A percentile compares a stretch with the other conserved stretches of the same genome.
These are phyloP conservation scores for Trochalopteron elliotii DNA, from an alignment of 2,113 vertebrate species.

Conservation along the genomic window DNA sequence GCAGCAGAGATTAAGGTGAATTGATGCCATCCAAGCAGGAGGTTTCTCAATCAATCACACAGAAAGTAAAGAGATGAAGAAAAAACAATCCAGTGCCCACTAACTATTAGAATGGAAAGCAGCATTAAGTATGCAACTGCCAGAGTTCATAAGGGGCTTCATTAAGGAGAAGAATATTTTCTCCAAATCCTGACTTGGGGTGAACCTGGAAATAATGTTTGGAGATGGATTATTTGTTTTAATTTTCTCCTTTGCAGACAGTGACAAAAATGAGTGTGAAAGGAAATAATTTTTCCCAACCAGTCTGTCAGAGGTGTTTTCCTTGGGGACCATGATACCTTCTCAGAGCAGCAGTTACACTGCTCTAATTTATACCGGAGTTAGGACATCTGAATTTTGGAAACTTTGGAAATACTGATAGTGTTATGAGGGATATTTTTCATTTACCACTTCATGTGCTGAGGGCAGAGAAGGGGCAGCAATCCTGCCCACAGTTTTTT, in stretches of 20 bases:
- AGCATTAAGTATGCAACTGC: not conserved
- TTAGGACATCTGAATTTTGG: not conserved
- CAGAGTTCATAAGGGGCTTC: not conserved
- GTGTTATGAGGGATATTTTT: not conserved
- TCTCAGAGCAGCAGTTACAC: not conserved
- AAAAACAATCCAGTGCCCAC: not conserved
- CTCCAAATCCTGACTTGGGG: not conserved
- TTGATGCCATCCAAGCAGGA: not conserved
- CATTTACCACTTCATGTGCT: not conserved
- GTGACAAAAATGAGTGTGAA: not conserved
- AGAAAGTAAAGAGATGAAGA: not conserved
- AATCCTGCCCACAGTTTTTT: not conserved
- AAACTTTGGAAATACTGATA: not conserved
- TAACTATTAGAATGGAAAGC: not conserved
- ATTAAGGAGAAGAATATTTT: not conserved
- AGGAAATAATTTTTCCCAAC: not conserved
- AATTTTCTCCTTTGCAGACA: constrained; percentile 28
- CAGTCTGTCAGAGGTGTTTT: not conserved
- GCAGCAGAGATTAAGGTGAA: constrained; percentile 2
- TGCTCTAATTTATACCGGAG: not conserved
- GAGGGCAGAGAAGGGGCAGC: not conserved
- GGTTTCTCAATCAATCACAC: constrained; percentile 17
- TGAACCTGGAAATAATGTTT: not conserved
- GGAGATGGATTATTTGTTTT: not conserved
- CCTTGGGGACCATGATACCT: not conserved